Evolutionary conservation across 1,140 invertebrate species (phyloP).

Genomic region (Helicoverpa armigera): DNA sequence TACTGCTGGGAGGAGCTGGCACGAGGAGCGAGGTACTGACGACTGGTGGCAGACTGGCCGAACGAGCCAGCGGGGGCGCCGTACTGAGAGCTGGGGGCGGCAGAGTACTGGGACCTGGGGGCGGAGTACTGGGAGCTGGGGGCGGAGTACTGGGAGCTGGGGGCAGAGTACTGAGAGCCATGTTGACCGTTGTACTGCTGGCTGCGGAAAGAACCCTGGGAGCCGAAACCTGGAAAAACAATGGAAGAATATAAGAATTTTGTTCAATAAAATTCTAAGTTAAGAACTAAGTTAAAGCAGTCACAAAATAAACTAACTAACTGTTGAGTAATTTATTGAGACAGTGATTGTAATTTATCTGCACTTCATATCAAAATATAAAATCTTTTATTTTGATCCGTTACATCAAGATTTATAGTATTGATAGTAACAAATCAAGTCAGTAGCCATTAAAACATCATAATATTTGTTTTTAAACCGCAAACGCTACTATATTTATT

Average conservation of each 20-base stretch:
- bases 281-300: too few species aligned
- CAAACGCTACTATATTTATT: background rate
- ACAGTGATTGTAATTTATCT: too few species aligned
- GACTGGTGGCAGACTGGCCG: constrained; percentile 60
- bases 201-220: constrained; percentile 17
- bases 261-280: background rate
- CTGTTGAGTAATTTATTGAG: too few species aligned
- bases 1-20: constrained; percentile 65
- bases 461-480: background rate
- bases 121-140: background rate
- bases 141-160: background rate
- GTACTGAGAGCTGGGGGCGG: background rate
- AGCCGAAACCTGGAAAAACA: constrained; percentile 42
- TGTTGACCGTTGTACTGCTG: constrained; percentile 16
- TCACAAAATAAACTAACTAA: too few species aligned
- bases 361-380: background rate
- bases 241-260: constrained; percentile 1
- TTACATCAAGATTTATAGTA: background rate
- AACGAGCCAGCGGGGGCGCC: constrained; percentile 34
- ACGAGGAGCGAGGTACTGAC: constrained; percentile 76
- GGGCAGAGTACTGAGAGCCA: background rate
- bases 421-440: background rate
- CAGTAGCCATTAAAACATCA: background rate
- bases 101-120: background rate
- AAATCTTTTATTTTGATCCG: background rate